These are phyloP conservation scores for Oreortyx pictus DNA, from an alignment of 2,797 vertebrate genomes.

Conservation along the genomic window DNA sequence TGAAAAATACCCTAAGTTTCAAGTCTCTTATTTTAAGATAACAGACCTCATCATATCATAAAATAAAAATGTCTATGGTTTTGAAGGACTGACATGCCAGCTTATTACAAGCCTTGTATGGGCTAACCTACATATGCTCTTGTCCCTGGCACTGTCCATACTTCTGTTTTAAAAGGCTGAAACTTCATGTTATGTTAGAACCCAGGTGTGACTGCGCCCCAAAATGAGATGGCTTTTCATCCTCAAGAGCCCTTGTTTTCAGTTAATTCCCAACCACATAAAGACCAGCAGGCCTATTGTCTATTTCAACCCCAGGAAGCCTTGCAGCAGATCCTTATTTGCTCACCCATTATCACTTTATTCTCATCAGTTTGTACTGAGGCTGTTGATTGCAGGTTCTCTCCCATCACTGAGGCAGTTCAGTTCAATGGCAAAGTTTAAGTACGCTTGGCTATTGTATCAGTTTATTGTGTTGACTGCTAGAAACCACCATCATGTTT, in stretches of 20 bases:
- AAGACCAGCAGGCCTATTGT: no score
- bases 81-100: not conserved
- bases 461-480: not conserved
- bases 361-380: not conserved
- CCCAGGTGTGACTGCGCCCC: not conserved
- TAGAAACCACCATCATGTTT: not conserved
- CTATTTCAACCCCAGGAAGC: not conserved
- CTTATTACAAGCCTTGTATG: not conserved
- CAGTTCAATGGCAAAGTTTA: not conserved
- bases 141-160: not conserved
- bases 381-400: not conserved
- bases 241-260: not conserved
- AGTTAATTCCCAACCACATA: not conserved
- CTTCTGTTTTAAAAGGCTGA: not conserved
- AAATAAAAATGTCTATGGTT: not conserved
- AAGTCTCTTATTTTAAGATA: not conserved
- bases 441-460: not conserved
- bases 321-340: not conserved
- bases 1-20: not conserved
- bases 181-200: not conserved
- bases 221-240: not conserved
- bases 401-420: fast-evolving
- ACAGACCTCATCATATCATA: not conserved
- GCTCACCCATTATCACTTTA: not conserved
- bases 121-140: not conserved